These are phyloP conservation scores for Marmota monax DNA, from an alignment of 2,113 vertebrate species.

Conservation along the genomic window DNA sequence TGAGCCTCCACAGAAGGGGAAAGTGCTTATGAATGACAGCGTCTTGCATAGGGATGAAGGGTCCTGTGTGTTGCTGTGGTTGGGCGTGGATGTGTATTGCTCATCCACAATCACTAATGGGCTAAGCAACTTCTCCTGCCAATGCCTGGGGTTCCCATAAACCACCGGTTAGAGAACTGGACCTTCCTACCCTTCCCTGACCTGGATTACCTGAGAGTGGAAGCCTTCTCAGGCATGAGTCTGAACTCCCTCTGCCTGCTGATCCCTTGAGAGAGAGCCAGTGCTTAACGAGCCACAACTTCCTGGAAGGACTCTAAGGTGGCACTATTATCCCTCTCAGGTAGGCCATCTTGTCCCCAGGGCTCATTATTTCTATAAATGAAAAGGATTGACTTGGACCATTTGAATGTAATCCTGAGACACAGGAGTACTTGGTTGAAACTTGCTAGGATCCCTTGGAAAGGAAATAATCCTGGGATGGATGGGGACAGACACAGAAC, in stretches of 20 bases:
- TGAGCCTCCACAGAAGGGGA: not conserved
- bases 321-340: constrained; percentile 76
- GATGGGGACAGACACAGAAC: not conserved
- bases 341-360: constrained; percentile 80
- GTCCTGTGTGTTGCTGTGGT: fast-evolving
- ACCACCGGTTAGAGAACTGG: not conserved
- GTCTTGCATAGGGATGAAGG: fast-evolving
- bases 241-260: not conserved
- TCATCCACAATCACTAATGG: not conserved
- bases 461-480: constrained; percentile 57
- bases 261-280: constrained; percentile 70
- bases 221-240: not conserved
- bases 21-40: not conserved
- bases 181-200: not conserved
- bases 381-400: constrained; percentile 78
- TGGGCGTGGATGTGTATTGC: too few species aligned
- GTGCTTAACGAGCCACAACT: constrained; percentile 71
- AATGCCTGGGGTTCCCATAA: not conserved
- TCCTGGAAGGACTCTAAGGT: constrained; percentile 69
- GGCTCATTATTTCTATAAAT: constrained; percentile 80
- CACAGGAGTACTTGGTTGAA: constrained; percentile 81
- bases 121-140: not conserved
- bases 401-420: constrained; percentile 72
- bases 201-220: not conserved
- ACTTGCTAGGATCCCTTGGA: constrained; percentile 76